phyloP scores from a whole-genome alignment of 1,140 invertebrate species.

The Meloidogyne hapla region DNA sequence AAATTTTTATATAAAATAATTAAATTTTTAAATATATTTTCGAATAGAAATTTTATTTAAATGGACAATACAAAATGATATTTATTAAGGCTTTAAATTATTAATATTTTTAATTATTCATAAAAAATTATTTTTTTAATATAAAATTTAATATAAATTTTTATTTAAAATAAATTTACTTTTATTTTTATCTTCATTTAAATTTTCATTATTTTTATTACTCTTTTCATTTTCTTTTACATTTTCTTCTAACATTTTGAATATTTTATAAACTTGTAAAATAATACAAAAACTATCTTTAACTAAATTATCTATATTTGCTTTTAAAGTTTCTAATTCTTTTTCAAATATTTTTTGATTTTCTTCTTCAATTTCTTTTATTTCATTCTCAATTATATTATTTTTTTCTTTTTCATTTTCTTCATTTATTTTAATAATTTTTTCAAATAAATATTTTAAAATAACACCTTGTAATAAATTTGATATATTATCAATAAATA shows the following conservation, averaged over 20 bases:
- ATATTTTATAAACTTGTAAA: not conserved
- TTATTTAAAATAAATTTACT: too few species aligned
- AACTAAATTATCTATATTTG: not conserved
- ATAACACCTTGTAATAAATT: not conserved
- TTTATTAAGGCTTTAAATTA: too few species aligned
- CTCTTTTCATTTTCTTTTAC: too few species aligned
- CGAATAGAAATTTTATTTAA: too few species aligned
- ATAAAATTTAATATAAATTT: too few species aligned
- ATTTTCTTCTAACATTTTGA: not conserved
- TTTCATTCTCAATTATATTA: not conserved
- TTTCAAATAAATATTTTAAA: not conserved
- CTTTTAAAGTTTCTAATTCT: not conserved
- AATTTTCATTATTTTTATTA: too few species aligned
- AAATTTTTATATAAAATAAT: too few species aligned
- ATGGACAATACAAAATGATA: too few species aligned
- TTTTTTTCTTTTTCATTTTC: not conserved
- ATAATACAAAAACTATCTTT: not conserved
- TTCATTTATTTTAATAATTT: not conserved
- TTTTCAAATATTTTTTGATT: not conserved
- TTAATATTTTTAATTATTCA: too few species aligned
- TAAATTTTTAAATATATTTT: too few species aligned
- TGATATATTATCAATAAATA: constrained; percentile 1
- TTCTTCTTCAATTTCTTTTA: not conserved
- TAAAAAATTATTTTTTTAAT: too few species aligned
- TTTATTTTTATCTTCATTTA: too few species aligned